phyloP scores from a whole-genome alignment of 2,888 invertebrate genomes.

The Drosophila barbarae region DNA sequence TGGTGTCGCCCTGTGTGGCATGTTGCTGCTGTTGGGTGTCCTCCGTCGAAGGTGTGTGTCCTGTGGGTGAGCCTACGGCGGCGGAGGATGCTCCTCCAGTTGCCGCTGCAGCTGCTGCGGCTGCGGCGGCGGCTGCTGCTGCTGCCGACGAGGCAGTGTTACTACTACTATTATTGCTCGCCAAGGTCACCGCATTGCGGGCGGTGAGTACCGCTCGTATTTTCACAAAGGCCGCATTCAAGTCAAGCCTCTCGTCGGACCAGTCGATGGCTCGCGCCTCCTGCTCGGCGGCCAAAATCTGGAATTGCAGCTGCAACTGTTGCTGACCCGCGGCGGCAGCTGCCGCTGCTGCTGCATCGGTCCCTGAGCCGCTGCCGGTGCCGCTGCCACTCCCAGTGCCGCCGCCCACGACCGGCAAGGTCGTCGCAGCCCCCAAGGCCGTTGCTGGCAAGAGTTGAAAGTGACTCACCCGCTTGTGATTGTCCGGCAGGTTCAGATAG shows the following conservation, averaged over 20 bases:
- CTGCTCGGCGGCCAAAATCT: slow-evolving; percentile 71
- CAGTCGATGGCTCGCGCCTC: slow-evolving; percentile 75
- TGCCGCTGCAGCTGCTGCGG: slow-evolving; percentile 37
- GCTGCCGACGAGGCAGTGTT: slow-evolving; percentile 36
- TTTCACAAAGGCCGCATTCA: slow-evolving; percentile 74
- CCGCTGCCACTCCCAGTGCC: slow-evolving; percentile 30
- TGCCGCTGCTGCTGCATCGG: slow-evolving; percentile 31
- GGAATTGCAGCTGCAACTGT: slow-evolving; percentile 63
- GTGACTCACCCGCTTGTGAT: slow-evolving; percentile 97
- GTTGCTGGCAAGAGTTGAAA: slow-evolving; percentile 64
- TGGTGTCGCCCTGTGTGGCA: slow-evolving; percentile 47
- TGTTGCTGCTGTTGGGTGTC: slow-evolving; percentile 58
- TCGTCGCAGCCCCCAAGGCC: slow-evolving; percentile 42
- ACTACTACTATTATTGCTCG: slow-evolving; percentile 30
- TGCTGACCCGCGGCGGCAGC: slow-evolving; percentile 53
- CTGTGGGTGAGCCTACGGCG: slow-evolving; percentile 23
- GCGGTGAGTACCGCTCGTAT: slow-evolving; percentile 74
- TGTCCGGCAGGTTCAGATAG: slow-evolving; percentile 97
- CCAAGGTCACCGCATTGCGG: slow-evolving; percentile 69
- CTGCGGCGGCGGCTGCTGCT: slow-evolving; percentile 36
- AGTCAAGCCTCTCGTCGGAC: slow-evolving; percentile 74
- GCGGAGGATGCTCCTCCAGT: slow-evolving; percentile 24
- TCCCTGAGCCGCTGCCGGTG: slow-evolving; percentile 4
- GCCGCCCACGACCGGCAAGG: slow-evolving; percentile 33
- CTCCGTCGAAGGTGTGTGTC: slow-evolving; percentile 10